Evolutionary conservation across 2,888 invertebrate genomes (phyloP), one percentile per base, ranked within the genome.

Genomic region (Drepanosiphum platanoidis): DNA sequence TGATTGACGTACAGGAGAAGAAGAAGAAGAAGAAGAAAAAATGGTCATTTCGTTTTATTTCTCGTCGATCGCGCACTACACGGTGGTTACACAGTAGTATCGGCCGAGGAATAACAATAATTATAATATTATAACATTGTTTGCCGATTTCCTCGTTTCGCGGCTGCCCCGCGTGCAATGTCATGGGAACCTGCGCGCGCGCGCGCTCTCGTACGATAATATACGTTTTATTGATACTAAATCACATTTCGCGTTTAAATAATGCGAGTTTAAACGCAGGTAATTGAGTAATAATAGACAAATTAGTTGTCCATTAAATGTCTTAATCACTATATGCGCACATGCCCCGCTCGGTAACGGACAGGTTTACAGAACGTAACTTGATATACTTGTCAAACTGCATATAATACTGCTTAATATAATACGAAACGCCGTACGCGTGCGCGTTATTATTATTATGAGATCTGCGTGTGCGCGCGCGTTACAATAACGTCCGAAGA

Each of bases 1-100:
- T 81, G 81, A 81, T 81, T 81, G 81, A 81, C 61, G 36, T 42
- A 8, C 71, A 72, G n/a, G n/a, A n/a, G n/a, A n/a, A n/a, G n/a
- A n/a, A n/a, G n/a, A n/a, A n/a, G n/a, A n/a, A n/a, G n/a, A n/a
- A n/a, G n/a, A n/a, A n/a, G n/a, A 58, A 70, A 30, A 36, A 39
- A 80, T 32, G 58, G 58, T 27, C 11, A 15, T 81, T 52, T 27
- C 11, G 9, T 81, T 52, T 71, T 58, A 81, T 22, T 81, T 70
- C 58, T 80, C n/a, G n/a, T 27, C 52, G 11, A 61, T 70, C 70
- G 30, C 58, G 18, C 30, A 58, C 58, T 58, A 71, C 58, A 22
- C 34, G 4, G 27, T 27, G 4, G 27, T 70, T 36, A 70, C 15
- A 30, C 30, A 15, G n/a, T 61, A 18, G 42, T 64, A 61, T 78